Conservation (phyloP, 2,113 vertebrate species). For the Muscicapa adusta region DNA sequence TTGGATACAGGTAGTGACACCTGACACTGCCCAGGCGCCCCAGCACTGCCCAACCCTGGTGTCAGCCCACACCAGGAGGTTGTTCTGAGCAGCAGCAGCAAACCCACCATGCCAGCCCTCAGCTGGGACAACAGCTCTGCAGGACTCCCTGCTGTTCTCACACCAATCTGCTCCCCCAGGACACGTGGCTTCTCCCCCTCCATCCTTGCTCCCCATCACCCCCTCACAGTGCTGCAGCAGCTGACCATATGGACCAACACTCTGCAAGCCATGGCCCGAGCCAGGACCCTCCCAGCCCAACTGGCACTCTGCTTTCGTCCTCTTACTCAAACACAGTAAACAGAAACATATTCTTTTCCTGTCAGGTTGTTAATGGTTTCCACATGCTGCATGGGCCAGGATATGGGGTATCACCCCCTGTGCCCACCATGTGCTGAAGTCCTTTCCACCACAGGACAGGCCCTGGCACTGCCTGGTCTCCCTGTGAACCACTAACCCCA, state of each 20-base stretch:
- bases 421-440: neutral
- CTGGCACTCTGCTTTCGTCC: conserved; percentile 16
- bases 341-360: conserved; percentile 38
- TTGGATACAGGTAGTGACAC: neutral
- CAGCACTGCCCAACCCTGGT: fast-evolving
- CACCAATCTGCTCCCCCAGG: neutral
- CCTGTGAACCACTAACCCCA: fast-evolving
- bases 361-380: conserved; percentile 42
- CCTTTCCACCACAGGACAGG: neutral
- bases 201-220: neutral
- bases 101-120: neutral
- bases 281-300: neutral
- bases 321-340: conserved; percentile 29
- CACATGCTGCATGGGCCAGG: neutral
- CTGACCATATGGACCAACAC: neutral
- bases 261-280: fast-evolving
- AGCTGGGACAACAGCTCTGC: neutral
- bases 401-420: fast-evolving
- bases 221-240: fast-evolving
- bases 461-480: neutral
- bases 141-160: neutral
- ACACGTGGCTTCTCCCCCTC: neutral
- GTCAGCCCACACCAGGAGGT: neutral
- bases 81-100: neutral
- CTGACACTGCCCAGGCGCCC: neutral